Percentiles rank a stretch among this genome's conserved stretches.
phyloP scores from a whole-genome alignment of 1,140 invertebrate species.

The Apis dorsata region DNA sequence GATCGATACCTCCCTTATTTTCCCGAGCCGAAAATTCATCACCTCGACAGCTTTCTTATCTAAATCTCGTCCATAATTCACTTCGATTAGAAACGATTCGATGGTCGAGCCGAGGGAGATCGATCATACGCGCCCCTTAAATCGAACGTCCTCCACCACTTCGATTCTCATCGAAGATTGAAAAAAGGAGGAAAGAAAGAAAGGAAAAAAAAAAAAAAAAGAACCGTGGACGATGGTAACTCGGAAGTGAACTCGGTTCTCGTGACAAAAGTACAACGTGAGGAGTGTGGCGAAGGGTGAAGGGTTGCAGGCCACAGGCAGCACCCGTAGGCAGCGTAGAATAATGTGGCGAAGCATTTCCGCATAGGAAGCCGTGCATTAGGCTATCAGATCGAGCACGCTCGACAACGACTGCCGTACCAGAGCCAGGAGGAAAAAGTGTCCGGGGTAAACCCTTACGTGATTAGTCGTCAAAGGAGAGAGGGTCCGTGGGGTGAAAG shows the following conservation, averaged over 20 bases:
- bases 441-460: slow-evolving; percentile 72
- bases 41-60: slow-evolving; percentile 20
- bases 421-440: slow-evolving; percentile 70
- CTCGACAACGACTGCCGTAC: slow-evolving; percentile 69
- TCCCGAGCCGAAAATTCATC: slow-evolving; percentile 18
- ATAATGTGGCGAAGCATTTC: slow-evolving; percentile 79
- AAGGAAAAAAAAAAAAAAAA: not conserved
- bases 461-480: slow-evolving; percentile 74
- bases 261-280: slow-evolving; percentile 76
- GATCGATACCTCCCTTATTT: not conserved
- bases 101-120: slow-evolving; percentile 11
- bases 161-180: not conserved
- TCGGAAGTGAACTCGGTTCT: slow-evolving; percentile 59
- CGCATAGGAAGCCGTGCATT: slow-evolving; percentile 80
- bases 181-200: not conserved
- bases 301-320: slow-evolving; percentile 11
- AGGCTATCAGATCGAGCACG: slow-evolving; percentile 80
- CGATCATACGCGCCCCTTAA: not conserved
- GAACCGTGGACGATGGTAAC: slow-evolving; percentile 24
- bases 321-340: slow-evolving; percentile 71
- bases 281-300: slow-evolving; percentile 38
- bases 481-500: slow-evolving; percentile 46
- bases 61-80: slow-evolving; percentile 9
- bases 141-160: not conserved
- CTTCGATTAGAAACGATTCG: not conserved